These are phyloP conservation scores for Xestia xanthographa DNA, from an alignment of 2,888 invertebrate genomes.

Conservation along the genomic window DNA sequence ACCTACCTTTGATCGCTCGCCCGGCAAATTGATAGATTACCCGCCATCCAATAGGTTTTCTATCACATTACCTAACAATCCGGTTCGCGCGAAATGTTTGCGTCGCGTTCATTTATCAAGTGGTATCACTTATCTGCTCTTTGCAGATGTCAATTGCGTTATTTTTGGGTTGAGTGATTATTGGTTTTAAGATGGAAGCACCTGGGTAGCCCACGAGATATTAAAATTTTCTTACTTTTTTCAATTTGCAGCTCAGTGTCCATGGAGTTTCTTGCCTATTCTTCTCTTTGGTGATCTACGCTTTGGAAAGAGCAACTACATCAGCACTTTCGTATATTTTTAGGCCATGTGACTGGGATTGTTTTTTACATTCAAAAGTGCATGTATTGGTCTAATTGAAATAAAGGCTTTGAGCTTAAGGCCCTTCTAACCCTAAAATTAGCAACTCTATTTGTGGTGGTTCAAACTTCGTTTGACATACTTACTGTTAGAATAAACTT, in stretches of 20 bases:
- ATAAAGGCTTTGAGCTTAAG: background rate
- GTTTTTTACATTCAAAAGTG: background rate
- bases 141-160: conserved; percentile 28
- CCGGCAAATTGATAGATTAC: conserved; percentile 78
- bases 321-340: background rate
- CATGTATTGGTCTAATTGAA: background rate
- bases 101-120: conserved; percentile 41
- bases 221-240: background rate
- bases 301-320: background rate
- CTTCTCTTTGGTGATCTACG: background rate
- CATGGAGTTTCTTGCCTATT: background rate
- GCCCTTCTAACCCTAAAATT: no score
- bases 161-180: conserved; percentile 6
- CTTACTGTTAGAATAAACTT: no score
- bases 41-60: conserved; percentile 54
- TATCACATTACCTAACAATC: conserved; percentile 56
- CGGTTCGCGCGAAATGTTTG: conserved; percentile 35
- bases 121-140: conserved; percentile 43
- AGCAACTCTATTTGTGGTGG: no score
- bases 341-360: background rate
- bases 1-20: conserved; percentile 80
- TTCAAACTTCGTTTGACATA: no score
- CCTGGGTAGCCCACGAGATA: background rate
- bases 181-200: background rate
- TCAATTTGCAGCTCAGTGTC: background rate